These are phyloP conservation scores for Drosophila paulistorum DNA, from an alignment of 1,140 invertebrate genomes.

Conservation along the genomic window DNA sequence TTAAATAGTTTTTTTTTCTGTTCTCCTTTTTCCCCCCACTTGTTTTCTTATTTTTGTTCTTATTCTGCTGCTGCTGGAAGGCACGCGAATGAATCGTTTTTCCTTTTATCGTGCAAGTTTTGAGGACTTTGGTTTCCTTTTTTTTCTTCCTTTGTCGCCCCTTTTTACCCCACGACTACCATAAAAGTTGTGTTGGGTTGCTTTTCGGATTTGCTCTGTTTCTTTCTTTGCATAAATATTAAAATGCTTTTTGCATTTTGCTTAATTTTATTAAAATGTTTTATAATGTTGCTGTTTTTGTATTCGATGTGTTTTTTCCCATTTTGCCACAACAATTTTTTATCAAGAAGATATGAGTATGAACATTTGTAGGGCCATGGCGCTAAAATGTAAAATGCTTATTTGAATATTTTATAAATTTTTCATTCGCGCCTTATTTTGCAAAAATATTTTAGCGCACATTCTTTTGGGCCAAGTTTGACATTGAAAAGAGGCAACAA, in stretches of 20 bases:
- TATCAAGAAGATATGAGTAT: slow-evolving; percentile 17
- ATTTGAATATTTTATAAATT: slow-evolving; percentile 81
- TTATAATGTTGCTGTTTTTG: slow-evolving; percentile 46
- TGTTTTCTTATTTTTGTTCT: slow-evolving; percentile 46
- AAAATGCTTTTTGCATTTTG: slow-evolving; percentile 27
- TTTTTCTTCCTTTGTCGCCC: slow-evolving; percentile 21
- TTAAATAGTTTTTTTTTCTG: slow-evolving; percentile 67
- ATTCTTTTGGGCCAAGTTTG: slow-evolving; percentile 67
- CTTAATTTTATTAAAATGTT: slow-evolving; percentile 63
- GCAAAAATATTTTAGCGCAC: slow-evolving; percentile 76
- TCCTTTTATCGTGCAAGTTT: slow-evolving; percentile 63
- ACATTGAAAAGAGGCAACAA: slow-evolving; percentile 44
- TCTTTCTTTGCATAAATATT: neutral
- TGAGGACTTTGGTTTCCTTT: slow-evolving; percentile 33
- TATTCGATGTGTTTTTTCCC: slow-evolving; percentile 23
- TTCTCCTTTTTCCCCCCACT: slow-evolving; percentile 20
- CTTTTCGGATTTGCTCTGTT: neutral
- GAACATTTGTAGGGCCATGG: slow-evolving; percentile 42
- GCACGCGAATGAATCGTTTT: slow-evolving; percentile 44
- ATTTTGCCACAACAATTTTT: slow-evolving; percentile 47
- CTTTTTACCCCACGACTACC: neutral
- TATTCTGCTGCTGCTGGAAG: slow-evolving; percentile 9
- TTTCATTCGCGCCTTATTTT: slow-evolving; percentile 80
- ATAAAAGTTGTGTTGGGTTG: slow-evolving; percentile 31
- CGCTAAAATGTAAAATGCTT: slow-evolving; percentile 69